phyloP scores from a whole-genome alignment of 2,797 vertebrate genomes.

The Neosilurus mollespiculum region DNA sequence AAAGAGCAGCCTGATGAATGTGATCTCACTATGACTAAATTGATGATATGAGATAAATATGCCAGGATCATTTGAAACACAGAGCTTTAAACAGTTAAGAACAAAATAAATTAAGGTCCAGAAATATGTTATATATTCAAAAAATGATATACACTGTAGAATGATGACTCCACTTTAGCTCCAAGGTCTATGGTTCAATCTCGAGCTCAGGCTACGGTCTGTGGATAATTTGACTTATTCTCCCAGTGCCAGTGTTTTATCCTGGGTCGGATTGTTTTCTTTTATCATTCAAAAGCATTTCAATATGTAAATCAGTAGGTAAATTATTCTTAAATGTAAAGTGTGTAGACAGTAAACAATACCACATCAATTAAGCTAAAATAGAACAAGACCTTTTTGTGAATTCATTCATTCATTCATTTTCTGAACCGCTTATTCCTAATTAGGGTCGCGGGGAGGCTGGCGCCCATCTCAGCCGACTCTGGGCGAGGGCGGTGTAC shows the following conservation, averaged over 20 bases:
- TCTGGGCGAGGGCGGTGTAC: too few species aligned
- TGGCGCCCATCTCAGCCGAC: too few species aligned
- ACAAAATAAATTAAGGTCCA: not conserved
- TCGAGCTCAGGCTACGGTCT: not conserved
- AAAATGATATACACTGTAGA: too few species aligned
- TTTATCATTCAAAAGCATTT: not conserved
- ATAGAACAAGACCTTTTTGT: not conserved
- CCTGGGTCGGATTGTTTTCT: not conserved
- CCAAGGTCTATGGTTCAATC: not conserved
- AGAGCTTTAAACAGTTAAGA: slow-evolving; percentile 19
- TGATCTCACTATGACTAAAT: slow-evolving; percentile 62
- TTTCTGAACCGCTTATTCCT: too few species aligned
- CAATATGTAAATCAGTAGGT: not conserved
- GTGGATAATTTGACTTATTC: not conserved
- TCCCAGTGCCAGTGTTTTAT: not conserved
- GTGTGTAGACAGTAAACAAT: not conserved
- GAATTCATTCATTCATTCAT: not conserved
- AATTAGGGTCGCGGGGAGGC: too few species aligned
- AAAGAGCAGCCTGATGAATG: slow-evolving; percentile 13
- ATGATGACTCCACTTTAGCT: not conserved
- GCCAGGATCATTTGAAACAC: slow-evolving; percentile 3
- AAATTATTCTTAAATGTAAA: not conserved
- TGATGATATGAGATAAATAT: slow-evolving; percentile 27
- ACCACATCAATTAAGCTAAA: not conserved
- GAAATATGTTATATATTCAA: too few species aligned